These are phyloP conservation scores for Thalassophryne amazonica DNA, from an alignment of 2,797 vertebrate genomes.

Conservation along the genomic window DNA sequence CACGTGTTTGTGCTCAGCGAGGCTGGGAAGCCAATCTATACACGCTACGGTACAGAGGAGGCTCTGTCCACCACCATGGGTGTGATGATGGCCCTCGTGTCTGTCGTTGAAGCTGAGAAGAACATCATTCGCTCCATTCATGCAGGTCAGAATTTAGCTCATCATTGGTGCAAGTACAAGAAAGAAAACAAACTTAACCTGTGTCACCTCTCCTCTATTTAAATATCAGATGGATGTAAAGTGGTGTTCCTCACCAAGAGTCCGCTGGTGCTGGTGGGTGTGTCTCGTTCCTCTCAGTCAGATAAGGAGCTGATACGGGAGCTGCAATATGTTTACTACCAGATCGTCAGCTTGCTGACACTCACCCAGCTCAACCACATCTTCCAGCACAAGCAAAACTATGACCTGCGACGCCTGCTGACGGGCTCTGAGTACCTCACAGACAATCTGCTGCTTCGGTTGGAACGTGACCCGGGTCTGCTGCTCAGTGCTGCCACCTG, in stretches of 20 bases:
- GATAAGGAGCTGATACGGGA: conserved; percentile 92
- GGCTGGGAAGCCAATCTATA: conserved; percentile 96
- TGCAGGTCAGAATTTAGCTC: conserved; percentile 78
- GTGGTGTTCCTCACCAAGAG: conserved; percentile 94
- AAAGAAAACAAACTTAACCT: not conserved
- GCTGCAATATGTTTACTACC: conserved; percentile 96
- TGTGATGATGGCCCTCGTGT: conserved; percentile 96
- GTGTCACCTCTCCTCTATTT: conserved; percentile 1
- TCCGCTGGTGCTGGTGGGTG: conserved; percentile 93
- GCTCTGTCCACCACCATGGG: conserved; percentile 96
- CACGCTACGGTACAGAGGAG: conserved; percentile 94
- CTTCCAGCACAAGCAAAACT: conserved; percentile 97
- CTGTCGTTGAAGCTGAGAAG: conserved; percentile 92
- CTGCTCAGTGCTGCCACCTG: conserved; percentile 92
- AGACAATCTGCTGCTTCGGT: conserved; percentile 87
- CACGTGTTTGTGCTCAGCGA: conserved; percentile 96
- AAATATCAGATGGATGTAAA: conserved; percentile 93
- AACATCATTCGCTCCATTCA: conserved; percentile 95
- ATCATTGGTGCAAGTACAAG: not conserved
- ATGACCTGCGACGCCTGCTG: conserved; percentile 91
- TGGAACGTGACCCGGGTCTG: conserved; percentile 91
- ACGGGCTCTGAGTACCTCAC: conserved; percentile 94
- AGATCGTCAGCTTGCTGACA: conserved; percentile 95
- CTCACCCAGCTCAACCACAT: conserved; percentile 94
- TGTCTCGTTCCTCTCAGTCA: conserved; percentile 87